These are phyloP conservation scores for Halcyon badia DNA, from an alignment of 2,797 vertebrate species.

Conservation along the genomic window DNA sequence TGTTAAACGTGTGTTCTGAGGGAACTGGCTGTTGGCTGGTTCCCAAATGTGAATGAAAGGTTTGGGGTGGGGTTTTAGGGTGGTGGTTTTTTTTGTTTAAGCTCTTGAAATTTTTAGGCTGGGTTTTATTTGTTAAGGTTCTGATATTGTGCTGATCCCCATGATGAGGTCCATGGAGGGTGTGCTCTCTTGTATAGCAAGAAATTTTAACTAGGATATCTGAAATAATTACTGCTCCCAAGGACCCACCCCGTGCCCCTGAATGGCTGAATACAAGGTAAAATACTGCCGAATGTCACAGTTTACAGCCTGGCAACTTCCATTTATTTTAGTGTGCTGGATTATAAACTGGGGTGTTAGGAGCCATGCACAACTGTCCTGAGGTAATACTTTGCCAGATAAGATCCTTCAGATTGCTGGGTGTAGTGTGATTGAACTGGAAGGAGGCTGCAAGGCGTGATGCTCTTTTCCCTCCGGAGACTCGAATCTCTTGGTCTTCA, in stretches of 20 bases:
- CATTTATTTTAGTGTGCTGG: background rate
- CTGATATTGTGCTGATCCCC: background rate
- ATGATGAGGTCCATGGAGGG: background rate
- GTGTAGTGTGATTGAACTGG: conserved; percentile 39
- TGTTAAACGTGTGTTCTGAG: conserved; percentile 4
- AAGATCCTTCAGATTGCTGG: background rate
- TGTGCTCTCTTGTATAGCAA: background rate
- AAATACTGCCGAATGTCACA: conserved; percentile 40
- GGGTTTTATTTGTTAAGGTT: background rate
- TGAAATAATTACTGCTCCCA: background rate
- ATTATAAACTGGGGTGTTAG: background rate
- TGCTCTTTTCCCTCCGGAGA: background rate
- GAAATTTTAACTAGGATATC: background rate
- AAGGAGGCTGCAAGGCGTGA: conserved; percentile 2
- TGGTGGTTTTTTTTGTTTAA: background rate
- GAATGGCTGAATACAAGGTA: background rate
- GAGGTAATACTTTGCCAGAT: conserved; percentile 39
- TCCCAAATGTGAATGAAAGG: background rate
- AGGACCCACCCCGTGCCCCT: background rate
- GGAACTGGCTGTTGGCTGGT: background rate
- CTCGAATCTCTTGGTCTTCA: background rate
- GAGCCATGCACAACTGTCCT: background rate
- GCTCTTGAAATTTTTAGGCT: background rate
- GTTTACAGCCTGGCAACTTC: conserved; percentile 54
- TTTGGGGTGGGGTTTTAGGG: background rate